Evolutionary conservation across 2,113 vertebrate genomes (phyloP), one percentile per base, ranked within the genome.

Genomic region (Abramis brama): DNA sequence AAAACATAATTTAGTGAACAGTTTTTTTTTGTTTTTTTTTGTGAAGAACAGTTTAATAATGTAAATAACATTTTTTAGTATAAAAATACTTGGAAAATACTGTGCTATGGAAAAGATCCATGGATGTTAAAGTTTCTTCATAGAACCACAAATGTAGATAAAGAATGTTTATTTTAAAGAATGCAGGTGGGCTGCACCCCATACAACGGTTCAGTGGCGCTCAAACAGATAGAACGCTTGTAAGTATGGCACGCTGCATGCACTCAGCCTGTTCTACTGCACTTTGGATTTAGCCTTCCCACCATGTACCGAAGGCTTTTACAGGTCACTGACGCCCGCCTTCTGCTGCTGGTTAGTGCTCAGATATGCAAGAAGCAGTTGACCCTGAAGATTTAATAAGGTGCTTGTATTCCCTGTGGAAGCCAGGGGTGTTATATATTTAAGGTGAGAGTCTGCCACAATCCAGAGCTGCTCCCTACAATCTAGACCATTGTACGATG

Each of bases 341-440:
- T 76, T 23, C 78, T 55, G 8, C 39, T 59, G 64, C 76, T 68
- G 70, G 85, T 66, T 84, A 71, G 23, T 82, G 60, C 45, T 64
- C 75, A 50, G 47, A 83, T 81, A 71, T 80, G 59, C 78, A 80
- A 52, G 66, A 88, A 64, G 59, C 88, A 86, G 70, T 47, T 86
- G 74, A 89, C 79, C 66, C 74, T 78, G 59, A 85, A 85, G 68
- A 82, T 90, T 87, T 90, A 88, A 90, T 90, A 81, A 70, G 87
- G 36, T 62, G 78, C 66, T 79, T 85, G 78, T 60, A 83, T 66
- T 75, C 64, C 81, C 82, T 25, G 12, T 52, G 43, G 60, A 71
- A 50, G 52, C 66, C 50, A 25, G 36, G 27, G 74, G 68, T 85
- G 55, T 80, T 73, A 59, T 59, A 66, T 62, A 87, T 79, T 60